These are phyloP conservation scores for Spea bombifrons DNA, from an alignment of 2,113 vertebrate genomes.

Conservation along the genomic window DNA sequence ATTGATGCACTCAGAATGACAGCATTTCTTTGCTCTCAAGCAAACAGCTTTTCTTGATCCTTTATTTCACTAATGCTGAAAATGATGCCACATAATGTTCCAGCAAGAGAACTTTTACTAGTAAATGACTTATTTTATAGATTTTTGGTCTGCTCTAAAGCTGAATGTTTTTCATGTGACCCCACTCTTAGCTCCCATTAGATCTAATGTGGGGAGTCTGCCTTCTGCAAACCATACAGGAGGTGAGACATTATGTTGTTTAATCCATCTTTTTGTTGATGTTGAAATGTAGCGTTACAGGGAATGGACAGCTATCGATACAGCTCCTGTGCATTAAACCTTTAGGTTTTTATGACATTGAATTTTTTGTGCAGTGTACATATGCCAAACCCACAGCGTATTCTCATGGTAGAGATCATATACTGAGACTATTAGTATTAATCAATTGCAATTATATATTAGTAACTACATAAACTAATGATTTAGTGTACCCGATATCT, in stretches of 20 bases:
- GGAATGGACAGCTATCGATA: constrained; percentile 40
- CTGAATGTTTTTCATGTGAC: constrained; percentile 49
- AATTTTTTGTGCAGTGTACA: too few relatives aligned
- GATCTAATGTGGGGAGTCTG: constrained; percentile 56
- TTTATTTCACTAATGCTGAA: constrained; percentile 55
- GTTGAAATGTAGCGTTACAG: constrained; percentile 42
- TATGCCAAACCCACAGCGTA: too few relatives aligned
- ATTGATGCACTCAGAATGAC: constrained; percentile 59
- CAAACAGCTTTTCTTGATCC: constrained; percentile 53
- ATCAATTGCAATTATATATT: too few relatives aligned
- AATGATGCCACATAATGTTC: constrained; percentile 58
- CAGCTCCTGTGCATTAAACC: constrained; percentile 31
- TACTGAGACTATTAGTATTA: too few relatives aligned
- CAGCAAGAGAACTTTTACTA: constrained; percentile 55
- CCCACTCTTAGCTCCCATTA: constrained; percentile 53
- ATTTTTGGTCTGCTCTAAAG: constrained; percentile 57
- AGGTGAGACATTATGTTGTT: constrained; percentile 47
- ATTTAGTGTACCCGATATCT: too few relatives aligned
- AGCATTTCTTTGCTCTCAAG: constrained; percentile 54
- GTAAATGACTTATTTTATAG: constrained; percentile 53
- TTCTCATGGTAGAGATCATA: too few relatives aligned
- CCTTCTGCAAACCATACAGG: constrained; percentile 37
- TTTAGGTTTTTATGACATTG: neutral
- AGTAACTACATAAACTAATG: too few relatives aligned
- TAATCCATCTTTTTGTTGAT: constrained; percentile 49